phyloP scores from a whole-genome alignment of 1,140 invertebrate species.

The Drosophila virilis region DNA sequence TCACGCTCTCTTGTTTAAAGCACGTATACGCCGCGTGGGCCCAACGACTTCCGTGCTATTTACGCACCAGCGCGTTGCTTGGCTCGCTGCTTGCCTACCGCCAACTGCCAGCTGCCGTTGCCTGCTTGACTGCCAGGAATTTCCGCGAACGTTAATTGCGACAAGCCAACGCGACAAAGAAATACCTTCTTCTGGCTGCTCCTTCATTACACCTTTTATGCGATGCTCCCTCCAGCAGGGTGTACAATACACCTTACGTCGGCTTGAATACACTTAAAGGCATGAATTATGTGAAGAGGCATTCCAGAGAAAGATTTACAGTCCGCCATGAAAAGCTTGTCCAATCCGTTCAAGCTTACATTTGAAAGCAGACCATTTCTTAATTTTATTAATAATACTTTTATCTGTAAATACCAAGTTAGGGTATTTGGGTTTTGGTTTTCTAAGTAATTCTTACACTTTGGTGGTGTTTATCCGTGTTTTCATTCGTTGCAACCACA shows the following conservation, averaged over 20 bases:
- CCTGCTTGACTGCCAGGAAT: slow-evolving; percentile 65
- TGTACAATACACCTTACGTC: background rate
- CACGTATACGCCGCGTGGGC: slow-evolving; percentile 66
- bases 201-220: slow-evolving; percentile 52
- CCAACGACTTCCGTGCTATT: slow-evolving; percentile 77
- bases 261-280: background rate
- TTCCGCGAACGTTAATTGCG: slow-evolving; percentile 81
- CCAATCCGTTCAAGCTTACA: background rate
- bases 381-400: background rate
- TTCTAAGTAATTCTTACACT: background rate
- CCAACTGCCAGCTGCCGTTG: slow-evolving; percentile 5
- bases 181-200: slow-evolving; percentile 59
- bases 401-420: background rate
- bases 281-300: background rate
- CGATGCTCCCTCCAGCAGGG: slow-evolving; percentile 1
- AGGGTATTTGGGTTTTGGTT: slow-evolving; percentile 10
- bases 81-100: slow-evolving; percentile 31
- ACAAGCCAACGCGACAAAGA: slow-evolving; percentile 70
- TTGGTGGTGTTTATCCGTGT: background rate
- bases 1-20: slow-evolving; percentile 33
- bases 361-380: too few relatives aligned
- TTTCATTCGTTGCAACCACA: background rate
- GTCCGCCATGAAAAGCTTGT: background rate
- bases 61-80: slow-evolving; percentile 65
- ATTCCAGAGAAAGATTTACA: background rate